Conservation (phyloP, 2,888 invertebrate species). For the Dendrolimus pini region DNA sequence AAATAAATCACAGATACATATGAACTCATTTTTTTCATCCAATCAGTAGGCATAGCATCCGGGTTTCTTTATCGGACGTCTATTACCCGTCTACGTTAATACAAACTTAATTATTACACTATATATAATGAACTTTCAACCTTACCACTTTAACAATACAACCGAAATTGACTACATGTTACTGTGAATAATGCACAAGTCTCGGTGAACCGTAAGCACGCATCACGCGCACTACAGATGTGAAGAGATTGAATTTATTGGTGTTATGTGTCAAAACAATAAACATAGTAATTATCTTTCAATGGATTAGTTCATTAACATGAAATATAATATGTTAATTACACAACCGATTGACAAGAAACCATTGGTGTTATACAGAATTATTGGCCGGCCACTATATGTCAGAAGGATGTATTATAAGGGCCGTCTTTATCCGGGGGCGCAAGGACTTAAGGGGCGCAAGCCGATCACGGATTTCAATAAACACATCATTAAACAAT, state of each 20-base stretch:
- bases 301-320: not conserved
- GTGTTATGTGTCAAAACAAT: constrained; percentile 10
- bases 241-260: not conserved
- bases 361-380: too few species aligned
- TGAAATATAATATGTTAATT: not conserved
- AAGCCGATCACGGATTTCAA: too few species aligned
- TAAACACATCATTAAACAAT: too few species aligned
- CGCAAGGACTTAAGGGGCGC: too few species aligned
- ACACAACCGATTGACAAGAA: not conserved
- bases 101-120: not conserved
- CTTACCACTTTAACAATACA: not conserved
- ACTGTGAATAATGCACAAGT: not conserved
- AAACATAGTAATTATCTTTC: constrained; percentile 12
- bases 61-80: constrained; percentile 30
- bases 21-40: not conserved
- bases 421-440: too few species aligned
- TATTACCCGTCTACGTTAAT: constrained; percentile 27
- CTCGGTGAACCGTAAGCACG: not conserved
- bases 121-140: not conserved
- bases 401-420: too few species aligned
- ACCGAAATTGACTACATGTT: too few species aligned
- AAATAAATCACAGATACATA: not conserved
- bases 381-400: too few species aligned
- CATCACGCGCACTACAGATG: not conserved
- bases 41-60: constrained; percentile 20